Conservation (phyloP, 2,888 invertebrate genomes). For the Macrophya alboannulata region DNA sequence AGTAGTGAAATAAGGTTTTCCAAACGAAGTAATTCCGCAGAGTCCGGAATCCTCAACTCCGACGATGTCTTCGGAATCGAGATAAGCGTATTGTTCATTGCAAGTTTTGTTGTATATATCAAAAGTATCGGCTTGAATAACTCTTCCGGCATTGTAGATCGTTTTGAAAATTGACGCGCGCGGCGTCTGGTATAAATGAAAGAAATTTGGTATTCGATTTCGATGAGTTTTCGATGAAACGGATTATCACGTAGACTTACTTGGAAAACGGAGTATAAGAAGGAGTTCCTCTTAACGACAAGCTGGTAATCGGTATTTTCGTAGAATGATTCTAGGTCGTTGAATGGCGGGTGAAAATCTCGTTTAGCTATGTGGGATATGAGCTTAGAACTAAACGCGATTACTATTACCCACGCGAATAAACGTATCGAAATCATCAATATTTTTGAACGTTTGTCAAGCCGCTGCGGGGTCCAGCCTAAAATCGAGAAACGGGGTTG, state of each 20-base stretch:
- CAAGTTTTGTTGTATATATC: constrained; percentile 56
- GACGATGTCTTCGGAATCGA: constrained; percentile 47
- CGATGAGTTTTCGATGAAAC: neutral
- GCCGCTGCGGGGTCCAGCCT: constrained; percentile 27
- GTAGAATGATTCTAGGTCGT: constrained; percentile 61
- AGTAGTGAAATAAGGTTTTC: constrained; percentile 15
- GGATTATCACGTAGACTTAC: constrained; percentile 56
- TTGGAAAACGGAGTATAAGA: constrained; percentile 53
- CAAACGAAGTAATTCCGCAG: constrained; percentile 58
- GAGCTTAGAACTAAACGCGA: constrained; percentile 63
- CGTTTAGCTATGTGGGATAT: constrained; percentile 64
- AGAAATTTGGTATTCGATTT: neutral
- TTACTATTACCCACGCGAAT: constrained; percentile 64
- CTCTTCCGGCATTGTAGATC: neutral
- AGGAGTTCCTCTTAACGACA: constrained; percentile 59
- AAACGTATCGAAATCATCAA: constrained; percentile 27
- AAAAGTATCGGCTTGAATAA: neutral
- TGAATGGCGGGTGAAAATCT: constrained; percentile 63
- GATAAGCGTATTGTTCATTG: constrained; percentile 55
- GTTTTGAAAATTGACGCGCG: neutral
- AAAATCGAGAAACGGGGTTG: neutral
- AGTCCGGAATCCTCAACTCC: neutral
- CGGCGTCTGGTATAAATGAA: neutral
- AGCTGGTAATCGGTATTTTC: constrained; percentile 63
- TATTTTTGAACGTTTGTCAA: constrained; percentile 22